A percentile compares a stretch with the other conserved stretches of the same genome.
phyloP scores from a whole-genome alignment of 2,888 invertebrate genomes.

The Drosophila peninsularis region DNA sequence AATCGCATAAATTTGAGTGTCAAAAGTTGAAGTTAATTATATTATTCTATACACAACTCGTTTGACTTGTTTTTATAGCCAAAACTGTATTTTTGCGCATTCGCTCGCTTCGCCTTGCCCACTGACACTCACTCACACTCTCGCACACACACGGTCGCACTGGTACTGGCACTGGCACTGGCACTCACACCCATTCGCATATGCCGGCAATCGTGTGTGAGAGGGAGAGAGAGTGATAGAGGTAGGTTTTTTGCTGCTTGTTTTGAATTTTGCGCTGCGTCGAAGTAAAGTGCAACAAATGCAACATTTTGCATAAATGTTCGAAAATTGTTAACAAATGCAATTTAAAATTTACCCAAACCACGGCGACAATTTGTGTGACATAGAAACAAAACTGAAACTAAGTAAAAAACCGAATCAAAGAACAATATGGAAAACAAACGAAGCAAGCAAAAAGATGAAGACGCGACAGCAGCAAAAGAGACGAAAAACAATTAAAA shows the following conservation, averaged over 20 bases:
- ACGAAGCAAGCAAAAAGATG: conserved; percentile 10
- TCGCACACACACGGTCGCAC: no score
- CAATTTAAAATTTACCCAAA: conserved; percentile 76
- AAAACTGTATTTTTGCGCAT: conserved; percentile 25
- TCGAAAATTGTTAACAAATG: conserved; percentile 79
- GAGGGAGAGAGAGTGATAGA: background rate
- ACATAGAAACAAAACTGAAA: conserved; percentile 49
- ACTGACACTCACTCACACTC: no score
- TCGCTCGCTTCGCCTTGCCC: conserved; percentile 1
- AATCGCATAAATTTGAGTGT: conserved; percentile 6
- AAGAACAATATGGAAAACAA: background rate
- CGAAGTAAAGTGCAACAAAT: conserved; percentile 23
- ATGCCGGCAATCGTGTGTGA: background rate
- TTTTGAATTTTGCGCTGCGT: conserved; percentile 34
- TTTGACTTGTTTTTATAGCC: conserved; percentile 34
- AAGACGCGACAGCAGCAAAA: conserved; percentile 8
- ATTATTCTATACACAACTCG: conserved; percentile 34
- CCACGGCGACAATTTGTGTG: conserved; percentile 78
- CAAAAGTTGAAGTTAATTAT: conserved; percentile 22
- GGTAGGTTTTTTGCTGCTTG: conserved; percentile 34
- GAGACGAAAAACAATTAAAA: conserved; percentile 28
- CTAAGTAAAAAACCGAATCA: conserved; percentile 11
- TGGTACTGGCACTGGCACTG: no score
- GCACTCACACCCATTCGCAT: background rate
- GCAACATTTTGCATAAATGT: conserved; percentile 60